Conservation (phyloP, 2,797 vertebrate species). For the Bradypodion ventrale region DNA sequence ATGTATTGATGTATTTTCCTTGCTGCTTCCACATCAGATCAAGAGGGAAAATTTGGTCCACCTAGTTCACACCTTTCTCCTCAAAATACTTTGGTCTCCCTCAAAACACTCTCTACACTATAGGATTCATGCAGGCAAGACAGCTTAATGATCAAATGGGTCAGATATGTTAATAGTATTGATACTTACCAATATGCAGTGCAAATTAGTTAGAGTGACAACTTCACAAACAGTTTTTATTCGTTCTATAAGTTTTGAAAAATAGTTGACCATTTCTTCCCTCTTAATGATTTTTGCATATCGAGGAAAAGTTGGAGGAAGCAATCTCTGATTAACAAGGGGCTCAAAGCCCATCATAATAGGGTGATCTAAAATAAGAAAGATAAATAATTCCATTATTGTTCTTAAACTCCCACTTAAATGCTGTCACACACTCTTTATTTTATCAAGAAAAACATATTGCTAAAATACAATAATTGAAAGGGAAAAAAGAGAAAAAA, state of each 20-base stretch:
- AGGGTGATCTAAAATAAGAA: slow-evolving; percentile 85
- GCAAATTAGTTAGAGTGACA: slow-evolving; percentile 94
- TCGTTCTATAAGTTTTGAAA: slow-evolving; percentile 94
- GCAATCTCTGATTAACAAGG: slow-evolving; percentile 95
- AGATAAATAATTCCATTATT: neutral
- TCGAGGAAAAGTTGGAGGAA: slow-evolving; percentile 96
- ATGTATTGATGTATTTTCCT: too few relatives aligned
- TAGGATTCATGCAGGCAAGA: neutral
- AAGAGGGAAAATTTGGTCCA: too few relatives aligned
- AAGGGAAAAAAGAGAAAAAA: too few relatives aligned
- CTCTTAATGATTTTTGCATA: slow-evolving; percentile 99
- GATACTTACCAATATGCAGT: slow-evolving; percentile 92
- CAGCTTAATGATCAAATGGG: slow-evolving; percentile 8
- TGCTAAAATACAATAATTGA: too few relatives aligned
- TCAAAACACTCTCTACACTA: neutral
- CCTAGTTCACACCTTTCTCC: too few relatives aligned
- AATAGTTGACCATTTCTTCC: slow-evolving; percentile 98
- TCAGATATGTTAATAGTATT: slow-evolving; percentile 33
- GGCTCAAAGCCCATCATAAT: slow-evolving; percentile 99
- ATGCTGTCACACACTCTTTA: neutral
- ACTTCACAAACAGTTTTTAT: slow-evolving; percentile 97
- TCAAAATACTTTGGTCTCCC: too few relatives aligned
- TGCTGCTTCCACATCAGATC: too few relatives aligned
- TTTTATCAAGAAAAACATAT: neutral
- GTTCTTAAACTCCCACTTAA: slow-evolving; percentile 17